Evolutionary conservation across 2,888 invertebrate species (phyloP).

Genomic region (Meghimatium bilineatum): DNA sequence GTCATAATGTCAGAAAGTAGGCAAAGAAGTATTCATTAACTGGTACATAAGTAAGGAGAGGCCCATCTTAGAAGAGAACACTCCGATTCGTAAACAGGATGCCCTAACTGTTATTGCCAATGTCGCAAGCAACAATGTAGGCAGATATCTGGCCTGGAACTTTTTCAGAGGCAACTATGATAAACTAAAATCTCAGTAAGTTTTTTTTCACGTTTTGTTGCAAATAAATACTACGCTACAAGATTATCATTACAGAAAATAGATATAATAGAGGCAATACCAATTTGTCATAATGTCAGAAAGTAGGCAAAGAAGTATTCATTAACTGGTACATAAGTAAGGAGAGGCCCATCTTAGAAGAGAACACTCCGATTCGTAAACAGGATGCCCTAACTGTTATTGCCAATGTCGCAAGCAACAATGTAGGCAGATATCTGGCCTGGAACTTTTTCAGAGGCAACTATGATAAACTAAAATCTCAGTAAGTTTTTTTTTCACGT

Average conservation of each 20-base stretch:
- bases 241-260: too few relatives aligned
- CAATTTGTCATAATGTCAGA: too few relatives aligned
- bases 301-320: too few relatives aligned
- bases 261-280: too few relatives aligned
- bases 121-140: conserved; percentile 67
- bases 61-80: conserved; percentile 53
- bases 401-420: conserved; percentile 62
- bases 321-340: too few relatives aligned
- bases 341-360: conserved; percentile 55
- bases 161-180: conserved; percentile 77
- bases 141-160: conserved; percentile 70
- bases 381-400: conserved; percentile 70
- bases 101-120: conserved; percentile 61
- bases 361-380: conserved; percentile 59
- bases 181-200: conserved; percentile 82
- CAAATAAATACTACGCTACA: background rate
- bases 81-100: conserved; percentile 68
- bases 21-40: too few relatives aligned
- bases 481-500: conserved; percentile 58
- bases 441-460: conserved; percentile 71
- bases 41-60: too few relatives aligned
- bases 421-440: conserved; percentile 66
- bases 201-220: conserved; percentile 11
- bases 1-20: too few relatives aligned
- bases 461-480: conserved; percentile 83